Base-by-base conservation (phyloP, 1,140 invertebrate genomes). In the Hyposmocoma kahamanoa region DNA sequence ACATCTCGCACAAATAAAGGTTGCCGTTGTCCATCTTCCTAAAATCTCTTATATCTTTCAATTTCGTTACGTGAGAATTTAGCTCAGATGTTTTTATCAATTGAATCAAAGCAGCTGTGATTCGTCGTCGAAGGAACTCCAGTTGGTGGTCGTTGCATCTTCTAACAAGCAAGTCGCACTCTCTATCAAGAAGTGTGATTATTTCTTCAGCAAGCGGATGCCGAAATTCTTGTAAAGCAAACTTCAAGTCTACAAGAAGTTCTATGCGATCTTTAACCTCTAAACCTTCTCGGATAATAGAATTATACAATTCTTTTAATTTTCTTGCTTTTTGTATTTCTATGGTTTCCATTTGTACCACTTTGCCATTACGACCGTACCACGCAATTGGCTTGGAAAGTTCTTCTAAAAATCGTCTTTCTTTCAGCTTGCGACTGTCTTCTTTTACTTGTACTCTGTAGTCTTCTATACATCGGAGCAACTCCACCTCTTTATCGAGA, bases 271-370 rank as follows among this genome's bases (percentile, higher is more conserved):
- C 84, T 45, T 89, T 87, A 1, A 75, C 57, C 2, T 72, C 77
- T 34, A 87, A 61, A 47, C 86, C 66, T 5, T 84, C 75, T 30
- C 87, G 78, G 34, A 82, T 75, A 42, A 92, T 83, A 22, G 76
- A 74, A 13, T 89, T 79, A 56, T 91, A 91, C 1, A 92, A 60
- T 32, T 85, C 83, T 59, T 89, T 90, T 20, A 90, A 86, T 57
- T 90, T 88, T 10, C 86, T 85, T 6, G 91, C 91, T 61, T 88
- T 89, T 68, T 92, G 91, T 26, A 88, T 89, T 68, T 90, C 90
- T 28, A 91, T 50, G 3, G 91, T 92, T 28, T 92, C 87, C 90
- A 93, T 90, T 22, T 88, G 80, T 8, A 92, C 84, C 0, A 85
- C 43, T 42, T 88, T 85, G 0, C 87, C 88, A 47, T 90, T 90